Percentiles rank a stretch among this genome's conserved stretches.
These are phyloP conservation scores for Schizopygopsis pylzovi DNA, from an alignment of 2,797 vertebrate genomes.

Conservation along the genomic window DNA sequence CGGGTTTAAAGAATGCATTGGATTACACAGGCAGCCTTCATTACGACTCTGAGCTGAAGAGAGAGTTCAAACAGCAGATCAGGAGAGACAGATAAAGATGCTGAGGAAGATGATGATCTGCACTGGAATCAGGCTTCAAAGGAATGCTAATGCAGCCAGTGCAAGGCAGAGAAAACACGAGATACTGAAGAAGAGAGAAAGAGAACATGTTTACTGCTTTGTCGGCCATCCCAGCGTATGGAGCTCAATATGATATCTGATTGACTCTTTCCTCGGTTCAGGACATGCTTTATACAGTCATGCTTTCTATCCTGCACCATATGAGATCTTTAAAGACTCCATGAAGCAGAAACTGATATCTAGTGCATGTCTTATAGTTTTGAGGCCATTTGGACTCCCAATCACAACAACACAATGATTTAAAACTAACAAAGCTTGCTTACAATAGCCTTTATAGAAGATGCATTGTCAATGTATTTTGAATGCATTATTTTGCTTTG, in stretches of 20 bases:
- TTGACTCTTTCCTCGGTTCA: not conserved
- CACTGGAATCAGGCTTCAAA: slow-evolving; percentile 77
- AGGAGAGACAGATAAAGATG: slow-evolving; percentile 50
- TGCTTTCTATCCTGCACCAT: not conserved
- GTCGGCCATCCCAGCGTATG: slow-evolving; percentile 19
- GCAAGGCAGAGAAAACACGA: slow-evolving; percentile 56
- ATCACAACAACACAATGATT: not conserved
- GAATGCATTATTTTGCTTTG: not conserved
- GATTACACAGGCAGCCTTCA: slow-evolving; percentile 10
- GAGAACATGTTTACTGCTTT: slow-evolving; percentile 23
- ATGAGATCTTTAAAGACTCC: not conserved
- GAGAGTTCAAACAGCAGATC: slow-evolving; percentile 54
- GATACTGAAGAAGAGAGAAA: slow-evolving; percentile 40
- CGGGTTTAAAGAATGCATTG: not conserved
- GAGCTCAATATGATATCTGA: not conserved
- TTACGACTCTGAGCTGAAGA: not conserved
- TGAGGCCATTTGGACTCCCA: not conserved
- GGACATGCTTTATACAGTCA: not conserved
- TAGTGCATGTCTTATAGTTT: not conserved
- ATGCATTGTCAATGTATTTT: not conserved
- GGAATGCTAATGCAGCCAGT: slow-evolving; percentile 79
- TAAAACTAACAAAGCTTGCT: not conserved
- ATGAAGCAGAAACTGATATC: not conserved
- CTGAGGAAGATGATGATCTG: slow-evolving; percentile 60
- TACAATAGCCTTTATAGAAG: not conserved